phyloP scores from a whole-genome alignment of 2,888 invertebrate genomes.

The Odontocerum albicorne region DNA sequence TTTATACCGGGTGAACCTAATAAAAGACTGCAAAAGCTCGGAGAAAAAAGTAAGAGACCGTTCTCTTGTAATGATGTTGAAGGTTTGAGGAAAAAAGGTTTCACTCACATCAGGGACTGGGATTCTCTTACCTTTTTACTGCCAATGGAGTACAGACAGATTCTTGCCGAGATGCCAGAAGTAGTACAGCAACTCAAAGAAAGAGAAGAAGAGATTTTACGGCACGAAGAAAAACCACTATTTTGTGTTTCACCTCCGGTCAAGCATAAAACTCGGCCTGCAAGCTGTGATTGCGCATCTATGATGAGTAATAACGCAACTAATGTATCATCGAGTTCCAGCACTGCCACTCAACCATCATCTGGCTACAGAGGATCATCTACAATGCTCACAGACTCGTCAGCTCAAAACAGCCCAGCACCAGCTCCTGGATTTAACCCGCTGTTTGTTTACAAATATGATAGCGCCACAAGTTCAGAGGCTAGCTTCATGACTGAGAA shows the following conservation, averaged over 20 bases:
- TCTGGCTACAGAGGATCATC: slow-evolving; percentile 87
- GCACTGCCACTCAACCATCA: slow-evolving; percentile 78
- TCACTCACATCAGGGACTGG: slow-evolving; percentile 90
- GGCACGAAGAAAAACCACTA: slow-evolving; percentile 44
- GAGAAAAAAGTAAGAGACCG: slow-evolving; percentile 61
- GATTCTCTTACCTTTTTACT: slow-evolving; percentile 86
- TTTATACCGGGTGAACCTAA: slow-evolving; percentile 52
- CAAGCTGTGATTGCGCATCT: slow-evolving; percentile 62
- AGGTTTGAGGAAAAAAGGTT: slow-evolving; percentile 75
- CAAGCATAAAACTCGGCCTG: slow-evolving; percentile 56
- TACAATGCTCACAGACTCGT: slow-evolving; percentile 76
- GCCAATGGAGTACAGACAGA: slow-evolving; percentile 79
- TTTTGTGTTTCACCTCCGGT: slow-evolving; percentile 60
- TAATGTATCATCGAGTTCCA: slow-evolving; percentile 66
- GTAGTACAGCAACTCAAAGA: slow-evolving; percentile 65
- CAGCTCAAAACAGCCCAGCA: slow-evolving; percentile 68
- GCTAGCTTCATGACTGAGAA: slow-evolving; percentile 66
- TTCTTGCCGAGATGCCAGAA: slow-evolving; percentile 80
- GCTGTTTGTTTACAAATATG: slow-evolving; percentile 81
- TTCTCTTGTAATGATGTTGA: slow-evolving; percentile 84
- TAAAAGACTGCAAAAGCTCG: slow-evolving; percentile 43
- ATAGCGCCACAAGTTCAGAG: slow-evolving; percentile 73
- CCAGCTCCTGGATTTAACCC: slow-evolving; percentile 65
- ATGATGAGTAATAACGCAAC: slow-evolving; percentile 56
- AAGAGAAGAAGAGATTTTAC: slow-evolving; percentile 47